These are phyloP conservation scores for Amphipyra tragopoginis DNA, from an alignment of 2,888 invertebrate genomes.

Conservation along the genomic window DNA sequence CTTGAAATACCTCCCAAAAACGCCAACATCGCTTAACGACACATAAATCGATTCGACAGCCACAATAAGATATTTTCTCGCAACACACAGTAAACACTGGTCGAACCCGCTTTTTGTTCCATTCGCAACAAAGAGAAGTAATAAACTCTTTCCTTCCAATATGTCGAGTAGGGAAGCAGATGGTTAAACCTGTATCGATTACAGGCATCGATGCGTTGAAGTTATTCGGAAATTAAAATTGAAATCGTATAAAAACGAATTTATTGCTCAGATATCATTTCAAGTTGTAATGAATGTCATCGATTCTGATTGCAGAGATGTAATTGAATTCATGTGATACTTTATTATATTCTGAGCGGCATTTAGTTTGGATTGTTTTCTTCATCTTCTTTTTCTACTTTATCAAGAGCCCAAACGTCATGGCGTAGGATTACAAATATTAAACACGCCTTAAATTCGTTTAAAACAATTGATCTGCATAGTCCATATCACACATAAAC, in stretches of 20 bases:
- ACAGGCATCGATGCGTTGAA: constrained; percentile 24
- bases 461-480: background rate
- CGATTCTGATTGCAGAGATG: background rate
- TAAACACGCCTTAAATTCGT: background rate
- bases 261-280: constrained; percentile 5
- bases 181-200: constrained; percentile 56
- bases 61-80: constrained; percentile 54
- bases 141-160: constrained; percentile 65
- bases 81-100: constrained; percentile 52
- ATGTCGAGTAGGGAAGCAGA: constrained; percentile 48
- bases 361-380: background rate
- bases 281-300: background rate
- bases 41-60: constrained; percentile 47
- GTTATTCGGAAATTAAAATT: constrained; percentile 18
- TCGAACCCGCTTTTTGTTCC: constrained; percentile 50
- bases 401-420: background rate
- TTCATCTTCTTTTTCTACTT: no score
- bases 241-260: constrained; percentile 4
- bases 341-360: background rate
- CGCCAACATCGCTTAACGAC: constrained; percentile 34
- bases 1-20: constrained; percentile 16
- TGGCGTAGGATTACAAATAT: background rate
- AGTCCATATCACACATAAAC: no score
- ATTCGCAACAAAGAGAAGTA: constrained; percentile 61
- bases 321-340: background rate